phyloP scores from a whole-genome alignment of 2,113 vertebrate species.

The Chloropsis cyanopogon region DNA sequence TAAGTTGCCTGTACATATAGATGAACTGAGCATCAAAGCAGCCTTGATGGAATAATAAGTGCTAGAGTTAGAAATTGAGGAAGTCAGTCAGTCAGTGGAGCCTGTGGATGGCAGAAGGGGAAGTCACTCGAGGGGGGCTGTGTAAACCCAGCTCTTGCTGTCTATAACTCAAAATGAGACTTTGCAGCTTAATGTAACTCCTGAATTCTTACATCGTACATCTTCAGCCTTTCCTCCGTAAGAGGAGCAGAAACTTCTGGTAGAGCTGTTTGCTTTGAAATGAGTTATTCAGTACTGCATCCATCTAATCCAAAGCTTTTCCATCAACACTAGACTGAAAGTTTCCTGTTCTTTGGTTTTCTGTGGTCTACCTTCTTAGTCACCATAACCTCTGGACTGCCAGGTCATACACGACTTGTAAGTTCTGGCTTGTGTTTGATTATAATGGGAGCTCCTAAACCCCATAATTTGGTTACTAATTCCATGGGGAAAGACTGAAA shows the following conservation, averaged over 20 bases:
- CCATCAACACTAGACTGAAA: slow-evolving; percentile 15
- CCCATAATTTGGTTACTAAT: slow-evolving; percentile 8
- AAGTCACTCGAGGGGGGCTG: not conserved
- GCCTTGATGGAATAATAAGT: not conserved
- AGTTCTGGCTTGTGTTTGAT: slow-evolving; percentile 2
- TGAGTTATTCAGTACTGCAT: slow-evolving; percentile 37
- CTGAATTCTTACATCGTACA: slow-evolving; percentile 39
- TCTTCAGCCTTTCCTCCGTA: slow-evolving; percentile 38
- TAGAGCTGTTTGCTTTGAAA: slow-evolving; percentile 59
- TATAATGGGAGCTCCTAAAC: not conserved
- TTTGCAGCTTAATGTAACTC: not conserved
- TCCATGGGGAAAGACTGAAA: not conserved
- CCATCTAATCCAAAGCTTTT: slow-evolving; percentile 36
- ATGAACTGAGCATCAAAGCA: not conserved
- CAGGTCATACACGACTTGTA: slow-evolving; percentile 16
- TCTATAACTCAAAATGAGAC: slow-evolving; percentile 23
- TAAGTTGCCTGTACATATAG: not conserved
- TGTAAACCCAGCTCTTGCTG: slow-evolving; percentile 9
- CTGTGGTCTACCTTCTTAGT: slow-evolving; percentile 41
- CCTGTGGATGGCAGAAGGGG: not conserved
- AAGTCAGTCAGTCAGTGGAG: not conserved
- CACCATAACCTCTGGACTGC: slow-evolving; percentile 8
- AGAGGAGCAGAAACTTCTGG: slow-evolving; percentile 41
- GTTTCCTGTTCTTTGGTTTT: slow-evolving; percentile 47
- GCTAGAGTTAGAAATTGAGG: not conserved